These are phyloP conservation scores for Barnardius zonarius DNA, from an alignment of 2,113 vertebrate genomes.

Conservation along the genomic window DNA sequence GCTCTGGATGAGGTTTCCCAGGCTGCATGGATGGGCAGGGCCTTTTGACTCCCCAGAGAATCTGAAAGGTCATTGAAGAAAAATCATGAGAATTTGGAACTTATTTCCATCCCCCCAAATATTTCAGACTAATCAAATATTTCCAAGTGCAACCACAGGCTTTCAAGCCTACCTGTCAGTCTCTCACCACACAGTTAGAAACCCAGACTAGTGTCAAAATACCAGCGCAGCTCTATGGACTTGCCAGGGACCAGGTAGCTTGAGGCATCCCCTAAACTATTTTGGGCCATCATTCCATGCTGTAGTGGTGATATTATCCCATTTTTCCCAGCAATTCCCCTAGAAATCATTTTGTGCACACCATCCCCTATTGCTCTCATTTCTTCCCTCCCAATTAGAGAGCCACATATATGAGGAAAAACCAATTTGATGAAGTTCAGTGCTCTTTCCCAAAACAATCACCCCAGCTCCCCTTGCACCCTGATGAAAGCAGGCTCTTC, in stretches of 20 bases:
- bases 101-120: not conserved
- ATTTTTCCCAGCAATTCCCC: not conserved
- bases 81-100: not conserved
- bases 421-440: rapidly evolving
- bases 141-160: not conserved
- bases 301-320: not conserved
- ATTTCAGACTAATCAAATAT: not conserved
- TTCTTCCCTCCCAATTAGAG: not conserved
- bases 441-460: not conserved
- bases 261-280: rapidly evolving
- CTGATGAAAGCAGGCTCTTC: not conserved
- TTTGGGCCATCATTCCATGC: not conserved
- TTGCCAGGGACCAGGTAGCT: not conserved
- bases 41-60: not conserved
- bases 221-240: not conserved
- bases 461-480: not conserved
- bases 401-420: not conserved
- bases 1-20: not conserved
- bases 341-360: not conserved
- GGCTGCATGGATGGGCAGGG: rapidly evolving
- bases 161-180: not conserved
- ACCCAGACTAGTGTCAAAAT: not conserved
- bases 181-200: not conserved
- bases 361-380: not conserved
- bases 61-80: rapidly evolving